Evolutionary conservation across 2,888 invertebrate species (phyloP).

Genomic region (Hydriomena furcata): DNA sequence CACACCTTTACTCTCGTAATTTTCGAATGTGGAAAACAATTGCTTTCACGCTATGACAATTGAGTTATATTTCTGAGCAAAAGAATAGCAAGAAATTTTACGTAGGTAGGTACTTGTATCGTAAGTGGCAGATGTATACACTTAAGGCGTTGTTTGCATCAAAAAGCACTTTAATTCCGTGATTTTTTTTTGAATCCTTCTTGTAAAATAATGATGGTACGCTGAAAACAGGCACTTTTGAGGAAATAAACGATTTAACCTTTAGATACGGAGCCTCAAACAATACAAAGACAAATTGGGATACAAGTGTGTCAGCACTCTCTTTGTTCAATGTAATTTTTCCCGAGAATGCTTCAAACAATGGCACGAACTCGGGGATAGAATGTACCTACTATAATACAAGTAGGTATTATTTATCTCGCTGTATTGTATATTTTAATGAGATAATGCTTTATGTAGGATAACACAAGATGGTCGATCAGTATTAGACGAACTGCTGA

Average conservation of each 20-base stretch:
- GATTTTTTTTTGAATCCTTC: constrained; percentile 8
- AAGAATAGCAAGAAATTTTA: too few relatives aligned
- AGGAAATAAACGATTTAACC: constrained; percentile 46
- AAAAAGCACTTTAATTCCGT: constrained; percentile 5
- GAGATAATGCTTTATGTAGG: constrained; percentile 2
- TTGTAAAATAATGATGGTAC: constrained; percentile 28
- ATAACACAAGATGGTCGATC: too few relatives aligned
- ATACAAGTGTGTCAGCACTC: constrained; percentile 60
- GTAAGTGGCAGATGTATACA: too few relatives aligned
- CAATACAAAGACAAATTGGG: constrained; percentile 68
- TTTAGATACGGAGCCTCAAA: constrained; percentile 58
- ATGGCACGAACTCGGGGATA: constrained; percentile 31
- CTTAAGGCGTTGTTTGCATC: neutral
- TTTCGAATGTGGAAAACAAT: too few relatives aligned
- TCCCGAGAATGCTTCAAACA: constrained; percentile 53
- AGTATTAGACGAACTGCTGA: too few relatives aligned
- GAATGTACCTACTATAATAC: constrained; percentile 20
- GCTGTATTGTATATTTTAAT: constrained; percentile 16
- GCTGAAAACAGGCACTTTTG: constrained; percentile 31
- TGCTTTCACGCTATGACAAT: too few relatives aligned
- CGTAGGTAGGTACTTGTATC: too few relatives aligned
- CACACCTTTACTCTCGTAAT: too few relatives aligned
- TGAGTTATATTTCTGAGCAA: too few relatives aligned
- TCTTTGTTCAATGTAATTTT: constrained; percentile 65
- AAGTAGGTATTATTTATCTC: constrained; percentile 11